Evolutionary conservation across 2,888 invertebrate species (phyloP), one percentile per base, ranked within the genome.

Genomic region (Pyrrhia umbra): DNA sequence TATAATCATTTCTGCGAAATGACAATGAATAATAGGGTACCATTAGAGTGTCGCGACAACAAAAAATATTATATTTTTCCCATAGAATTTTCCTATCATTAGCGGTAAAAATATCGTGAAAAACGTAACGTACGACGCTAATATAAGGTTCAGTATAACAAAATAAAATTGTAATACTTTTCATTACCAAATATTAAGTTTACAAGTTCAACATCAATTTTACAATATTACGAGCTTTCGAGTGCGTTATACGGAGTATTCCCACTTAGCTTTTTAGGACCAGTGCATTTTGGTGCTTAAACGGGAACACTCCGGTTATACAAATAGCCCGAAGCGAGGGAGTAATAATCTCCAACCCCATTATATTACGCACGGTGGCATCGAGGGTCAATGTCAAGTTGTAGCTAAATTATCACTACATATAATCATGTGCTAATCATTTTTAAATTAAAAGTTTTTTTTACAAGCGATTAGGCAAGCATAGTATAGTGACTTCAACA

Each of bases 201-300:
- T 18, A 15, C 63, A 62, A 67, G 70, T 27, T 62, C 25, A 23
- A 52, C 20, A 70, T 39, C 43, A 1, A 39, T 49, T 49, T 52
- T 52, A 18, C 70, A 39, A 37, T 13, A 27, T 42, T 50, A 63
- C 51, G 46, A 55, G 40, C n/a, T 16, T n/a, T 34, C 46, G 16
- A n/a, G n/a, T n/a, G n/a, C n/a, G n/a, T n/a, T n/a, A n/a, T n/a
- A n/a, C n/a, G n/a, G n/a, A n/a, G n/a, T n/a, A n/a, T n/a, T n/a
- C n/a, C n/a, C n/a, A n/a, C n/a, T n/a, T n/a, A n/a, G n/a, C n/a
- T n/a, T n/a, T n/a, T n/a, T n/a, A n/a, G n/a, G n/a, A n/a, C n/a
- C n/a, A n/a, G 34, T 34, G 6, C 9, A 34, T n/a, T n/a, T n/a
- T 34, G n/a, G 34, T 34, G n/a, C 13, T 34, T n/a, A 34, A n/a